These are phyloP conservation scores for Coboldia fuscipes DNA, from an alignment of 1,140 invertebrate genomes.

Conservation along the genomic window DNA sequence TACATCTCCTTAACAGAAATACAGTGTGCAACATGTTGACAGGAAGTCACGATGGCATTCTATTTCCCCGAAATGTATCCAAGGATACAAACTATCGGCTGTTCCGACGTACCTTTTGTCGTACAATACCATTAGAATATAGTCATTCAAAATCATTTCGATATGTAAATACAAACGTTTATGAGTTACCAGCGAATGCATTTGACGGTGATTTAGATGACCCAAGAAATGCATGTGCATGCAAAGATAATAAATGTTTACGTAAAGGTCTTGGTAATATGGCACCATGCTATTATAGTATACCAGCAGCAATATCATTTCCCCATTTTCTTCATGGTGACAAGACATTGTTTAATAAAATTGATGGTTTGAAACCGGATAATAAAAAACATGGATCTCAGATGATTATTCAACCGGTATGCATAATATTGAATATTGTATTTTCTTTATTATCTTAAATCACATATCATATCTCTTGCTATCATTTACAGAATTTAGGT, in stretches of 20 bases:
- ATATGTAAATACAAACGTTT: constrained; percentile 19
- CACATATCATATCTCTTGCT: constrained; percentile 4
- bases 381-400: constrained; percentile 25
- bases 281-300: constrained; percentile 52
- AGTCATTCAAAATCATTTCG: constrained; percentile 7
- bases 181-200: constrained; percentile 26
- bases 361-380: constrained; percentile 43
- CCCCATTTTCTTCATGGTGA: constrained; percentile 59
- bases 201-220: constrained; percentile 22
- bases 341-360: constrained; percentile 30
- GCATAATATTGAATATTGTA: constrained; percentile 3
- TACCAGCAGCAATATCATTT: constrained; percentile 46
- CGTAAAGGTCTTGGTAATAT: constrained; percentile 38
- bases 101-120: constrained; percentile 45
- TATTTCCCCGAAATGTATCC: constrained; percentile 31
- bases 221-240: constrained; percentile 14
- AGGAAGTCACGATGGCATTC: constrained; percentile 35
- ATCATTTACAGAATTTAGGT: constrained; percentile 27
- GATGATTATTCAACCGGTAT: constrained; percentile 30
- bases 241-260: constrained; percentile 36
- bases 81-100: constrained; percentile 28
- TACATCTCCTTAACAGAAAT: constrained; percentile 13
- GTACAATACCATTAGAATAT: constrained; percentile 32
- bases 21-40: constrained; percentile 30
- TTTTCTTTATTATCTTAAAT: background rate